phyloP scores from a whole-genome alignment of 2,888 invertebrate genomes.

The Ligdia adustata region DNA sequence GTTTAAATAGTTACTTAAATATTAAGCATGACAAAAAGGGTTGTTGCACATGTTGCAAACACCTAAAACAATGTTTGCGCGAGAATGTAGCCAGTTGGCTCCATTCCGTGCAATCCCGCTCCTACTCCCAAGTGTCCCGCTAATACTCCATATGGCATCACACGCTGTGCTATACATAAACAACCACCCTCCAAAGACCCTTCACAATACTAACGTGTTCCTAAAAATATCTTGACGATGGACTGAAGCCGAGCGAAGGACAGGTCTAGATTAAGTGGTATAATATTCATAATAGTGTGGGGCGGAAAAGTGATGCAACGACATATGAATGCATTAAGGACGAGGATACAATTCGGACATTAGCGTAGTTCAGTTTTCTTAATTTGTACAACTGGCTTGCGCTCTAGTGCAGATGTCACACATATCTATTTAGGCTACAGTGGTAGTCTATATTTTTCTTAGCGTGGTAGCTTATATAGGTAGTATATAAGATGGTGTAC shows the following conservation, averaged over 20 bases:
- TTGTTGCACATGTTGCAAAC: constrained; percentile 34
- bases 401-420: constrained; percentile 23
- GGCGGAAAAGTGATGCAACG: constrained; percentile 76
- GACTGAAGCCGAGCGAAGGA: neutral
- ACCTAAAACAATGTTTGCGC: constrained; percentile 56
- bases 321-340: constrained; percentile 82
- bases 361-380: constrained; percentile 52
- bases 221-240: constrained; percentile 1
- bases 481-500: too few relatives aligned
- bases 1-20: too few relatives aligned
- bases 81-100: constrained; percentile 76
- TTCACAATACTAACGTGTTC: constrained; percentile 25
- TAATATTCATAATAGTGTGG: constrained; percentile 67
- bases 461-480: too few relatives aligned
- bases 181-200: constrained; percentile 57
- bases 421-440: too few relatives aligned
- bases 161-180: constrained; percentile 66
- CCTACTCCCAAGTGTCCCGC: constrained; percentile 77
- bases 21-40: too few relatives aligned
- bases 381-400: constrained; percentile 70
- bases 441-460: too few relatives aligned
- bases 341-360: constrained; percentile 74
- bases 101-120: constrained; percentile 66
- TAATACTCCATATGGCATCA: constrained; percentile 82
- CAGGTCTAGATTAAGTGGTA: constrained; percentile 50